A percentile compares a stretch with the other conserved stretches of the same genome.
These are phyloP conservation scores for Rhabditophanes sp. DNA, from an alignment of 2,888 invertebrate genomes.

Conservation along the genomic window DNA sequence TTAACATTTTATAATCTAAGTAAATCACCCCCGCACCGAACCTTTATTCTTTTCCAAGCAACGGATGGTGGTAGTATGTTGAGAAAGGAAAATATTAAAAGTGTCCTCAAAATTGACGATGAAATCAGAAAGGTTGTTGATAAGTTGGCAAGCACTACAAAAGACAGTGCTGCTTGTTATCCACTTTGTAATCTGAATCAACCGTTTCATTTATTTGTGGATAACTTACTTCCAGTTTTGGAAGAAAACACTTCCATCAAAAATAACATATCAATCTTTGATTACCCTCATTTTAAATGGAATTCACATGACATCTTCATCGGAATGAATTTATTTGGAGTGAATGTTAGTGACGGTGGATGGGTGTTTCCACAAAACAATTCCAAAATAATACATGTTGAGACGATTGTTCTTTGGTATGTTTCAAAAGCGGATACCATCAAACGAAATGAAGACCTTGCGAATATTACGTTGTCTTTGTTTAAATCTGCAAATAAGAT, in stretches of 20 bases:
- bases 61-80: conserved; percentile 20
- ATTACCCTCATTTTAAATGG: conserved; percentile 15
- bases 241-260: conserved; percentile 2
- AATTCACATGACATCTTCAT: conserved; percentile 14
- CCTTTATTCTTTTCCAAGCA: conserved; percentile 28
- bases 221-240: not conserved
- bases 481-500: conserved; percentile 25
- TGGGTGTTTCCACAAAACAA: conserved; percentile 13
- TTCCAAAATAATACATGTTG: conserved; percentile 14
- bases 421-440: conserved; percentile 30
- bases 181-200: conserved; percentile 32
- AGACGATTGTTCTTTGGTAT: conserved; percentile 34
- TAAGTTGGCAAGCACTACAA: no score
- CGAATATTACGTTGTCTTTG: conserved; percentile 13
- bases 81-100: no score
- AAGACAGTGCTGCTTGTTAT: conserved; percentile 19
- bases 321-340: conserved; percentile 18
- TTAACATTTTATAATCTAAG: no score
- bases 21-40: conserved; percentile 27
- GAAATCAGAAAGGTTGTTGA: no score
- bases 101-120: no score
- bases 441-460: conserved; percentile 11
- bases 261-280: conserved; percentile 9
- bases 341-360: conserved; percentile 8
- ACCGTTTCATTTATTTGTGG: conserved; percentile 32